Evolutionary conservation across 2,797 vertebrate species (phyloP).

Genomic region (Melanotaenia parkinsoni): DNA sequence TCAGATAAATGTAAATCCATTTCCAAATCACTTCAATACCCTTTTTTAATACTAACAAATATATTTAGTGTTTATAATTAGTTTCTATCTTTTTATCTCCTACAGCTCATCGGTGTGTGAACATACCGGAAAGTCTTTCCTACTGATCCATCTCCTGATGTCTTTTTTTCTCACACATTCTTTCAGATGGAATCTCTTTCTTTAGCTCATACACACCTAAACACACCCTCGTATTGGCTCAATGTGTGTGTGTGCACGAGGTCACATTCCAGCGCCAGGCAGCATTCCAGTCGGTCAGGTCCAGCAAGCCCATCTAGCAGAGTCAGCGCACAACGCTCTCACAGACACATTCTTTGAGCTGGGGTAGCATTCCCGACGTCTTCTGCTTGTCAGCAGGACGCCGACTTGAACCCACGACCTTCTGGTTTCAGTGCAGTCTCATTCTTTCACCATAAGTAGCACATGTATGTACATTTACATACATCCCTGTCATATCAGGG

Average conservation of each 20-base stretch:
- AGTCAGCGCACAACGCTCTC: constrained; percentile 39
- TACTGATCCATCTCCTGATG: background rate
- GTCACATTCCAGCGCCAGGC: constrained; percentile 58
- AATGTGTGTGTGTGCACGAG: background rate
- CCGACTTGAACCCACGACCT: constrained; percentile 35
- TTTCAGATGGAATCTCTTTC: background rate
- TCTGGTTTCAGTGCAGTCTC: constrained; percentile 7
- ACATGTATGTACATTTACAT: too few relatives aligned
- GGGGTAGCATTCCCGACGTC: constrained; percentile 46
- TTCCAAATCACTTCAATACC: background rate
- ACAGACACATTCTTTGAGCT: constrained; percentile 29
- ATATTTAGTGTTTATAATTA: background rate
- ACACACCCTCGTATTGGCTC: constrained; percentile 18
- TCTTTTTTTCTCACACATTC: constrained; percentile 3
- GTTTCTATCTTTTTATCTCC: background rate
- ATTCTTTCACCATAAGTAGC: background rate
- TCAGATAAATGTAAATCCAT: too few relatives aligned
- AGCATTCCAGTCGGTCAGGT: constrained; percentile 51
- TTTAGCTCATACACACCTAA: constrained; percentile 25
- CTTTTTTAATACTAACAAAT: background rate
- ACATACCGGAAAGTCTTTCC: background rate
- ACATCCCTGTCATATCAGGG: too few relatives aligned
- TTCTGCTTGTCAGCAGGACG: constrained; percentile 44
- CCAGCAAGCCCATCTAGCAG: constrained; percentile 8
- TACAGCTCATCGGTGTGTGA: background rate